Base-by-base conservation (phyloP, 2,797 vertebrate species). In the Falco rusticolus region DNA sequence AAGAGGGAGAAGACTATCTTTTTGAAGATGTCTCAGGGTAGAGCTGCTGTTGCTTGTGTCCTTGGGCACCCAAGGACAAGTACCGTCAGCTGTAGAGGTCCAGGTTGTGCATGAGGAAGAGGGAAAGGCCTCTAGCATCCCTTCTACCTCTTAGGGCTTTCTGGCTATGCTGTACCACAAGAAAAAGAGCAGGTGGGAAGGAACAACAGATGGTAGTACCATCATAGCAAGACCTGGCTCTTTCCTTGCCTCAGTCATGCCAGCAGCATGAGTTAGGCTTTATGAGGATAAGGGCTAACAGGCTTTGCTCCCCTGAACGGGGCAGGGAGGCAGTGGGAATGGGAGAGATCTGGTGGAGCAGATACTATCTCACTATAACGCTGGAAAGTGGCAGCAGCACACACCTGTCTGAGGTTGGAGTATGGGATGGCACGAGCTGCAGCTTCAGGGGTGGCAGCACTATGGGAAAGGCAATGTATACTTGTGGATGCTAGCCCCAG, bases 391-490 rank as follows among this genome's bases (percentile, higher is more conserved):
- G 5, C 18, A 87, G n/a, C 17, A 26, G 13, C 9, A 45, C 4
- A 26, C 1, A 2, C 21, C 37, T 48, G 1, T 68, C 54, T 80
- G 29, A 20, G 16, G 1, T 1, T 91, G 59, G 37, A 65, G 3
- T 53, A 45, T 2, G 10, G 37, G n/a, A 24, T 4, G 10, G 18
- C 47, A 25, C 19, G 0, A 2, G 31, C 37, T 50, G 8, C 16
- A 56, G 50, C 5, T 13, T 61, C 10, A 75, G 59, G 25, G 22
- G 13, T 39, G 5, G 43, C 29, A 74, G n/a, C 19, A 69, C 18
- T 1, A 2, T 48, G 51, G 17, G 28, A 25, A 57, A 16, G 12
- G 13, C 0, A 41, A 37, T 41, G 1, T 50, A 9, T 47, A 25
- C 0, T 4, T 12, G 13, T 8, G 13, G 37, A 25, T 41, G 28